A percentile compares a stretch with the other conserved stretches of the same genome.
Evolutionary conservation across 2,797 vertebrate genomes (phyloP).

Genomic region (Acanthiza pusilla): DNA sequence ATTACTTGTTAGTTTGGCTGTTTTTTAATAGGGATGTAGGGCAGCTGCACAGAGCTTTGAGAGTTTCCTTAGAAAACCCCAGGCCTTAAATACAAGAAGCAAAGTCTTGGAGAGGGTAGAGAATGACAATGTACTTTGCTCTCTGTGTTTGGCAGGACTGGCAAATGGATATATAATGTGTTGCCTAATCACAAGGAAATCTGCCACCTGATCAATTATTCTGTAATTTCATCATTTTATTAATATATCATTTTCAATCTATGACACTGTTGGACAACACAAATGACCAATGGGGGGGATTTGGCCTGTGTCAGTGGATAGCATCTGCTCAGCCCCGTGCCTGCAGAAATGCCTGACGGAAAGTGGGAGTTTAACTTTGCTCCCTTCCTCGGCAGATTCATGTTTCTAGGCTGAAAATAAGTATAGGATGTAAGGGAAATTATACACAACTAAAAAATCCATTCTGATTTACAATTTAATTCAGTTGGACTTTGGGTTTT

Average conservation of each 20-base stretch:
- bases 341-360: neutral
- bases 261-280: neutral
- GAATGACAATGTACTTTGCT: neutral
- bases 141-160: neutral
- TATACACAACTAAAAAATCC: neutral
- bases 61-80: slow-evolving; percentile 29
- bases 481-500: neutral
- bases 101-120: neutral
- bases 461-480: neutral
- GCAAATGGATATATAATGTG: neutral
- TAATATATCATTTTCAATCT: neutral
- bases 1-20: slow-evolving; percentile 57
- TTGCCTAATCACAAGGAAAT: neutral
- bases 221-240: neutral
- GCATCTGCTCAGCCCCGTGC: neutral
- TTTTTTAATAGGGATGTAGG: slow-evolving; percentile 14
- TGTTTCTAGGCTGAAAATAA: neutral
- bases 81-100: neutral
- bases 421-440: neutral
- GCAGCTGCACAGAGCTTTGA: neutral
- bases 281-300: neutral
- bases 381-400: neutral
- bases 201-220: neutral
- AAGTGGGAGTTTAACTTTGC: neutral
- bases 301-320: neutral